Percentiles rank a stretch among this genome's conserved stretches.
Conservation (phyloP, 1,140 invertebrate genomes). For the Diabrotica virgifera region DNA sequence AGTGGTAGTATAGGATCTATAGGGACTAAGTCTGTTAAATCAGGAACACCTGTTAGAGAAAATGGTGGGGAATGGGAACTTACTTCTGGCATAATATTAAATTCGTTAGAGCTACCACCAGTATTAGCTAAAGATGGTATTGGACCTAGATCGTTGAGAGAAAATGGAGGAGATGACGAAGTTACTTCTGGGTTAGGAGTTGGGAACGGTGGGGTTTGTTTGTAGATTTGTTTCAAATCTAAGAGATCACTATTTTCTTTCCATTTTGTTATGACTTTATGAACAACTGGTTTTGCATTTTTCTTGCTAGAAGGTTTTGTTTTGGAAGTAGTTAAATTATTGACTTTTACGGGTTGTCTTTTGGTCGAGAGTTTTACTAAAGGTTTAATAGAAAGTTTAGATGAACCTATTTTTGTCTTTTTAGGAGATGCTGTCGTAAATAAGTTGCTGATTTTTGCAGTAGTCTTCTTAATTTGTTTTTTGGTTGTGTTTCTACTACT, state of each 20-base stretch:
- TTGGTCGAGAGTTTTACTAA: no score
- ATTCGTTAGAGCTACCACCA: neutral
- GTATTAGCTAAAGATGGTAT: conserved; percentile 9
- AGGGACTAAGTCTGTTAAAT: conserved; percentile 13
- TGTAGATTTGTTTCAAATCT: conserved; percentile 39
- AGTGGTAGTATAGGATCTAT: conserved; percentile 18
- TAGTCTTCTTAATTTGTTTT: no score
- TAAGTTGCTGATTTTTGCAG: no score
- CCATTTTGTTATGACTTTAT: conserved; percentile 31
- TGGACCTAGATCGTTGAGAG: conserved; percentile 24
- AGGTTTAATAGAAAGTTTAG: no score
- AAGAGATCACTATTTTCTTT: conserved; percentile 16
- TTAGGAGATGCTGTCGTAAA: no score
- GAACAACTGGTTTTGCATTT: conserved; percentile 27
- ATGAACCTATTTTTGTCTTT: no score
- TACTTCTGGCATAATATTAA: conserved; percentile 27
- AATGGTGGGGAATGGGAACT: conserved; percentile 36
- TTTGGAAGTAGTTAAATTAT: neutral
- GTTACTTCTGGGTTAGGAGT: conserved; percentile 41
- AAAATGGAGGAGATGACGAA: conserved; percentile 39
- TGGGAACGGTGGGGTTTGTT: conserved; percentile 33
- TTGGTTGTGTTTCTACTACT: no score
- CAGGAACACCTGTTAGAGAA: conserved; percentile 29
- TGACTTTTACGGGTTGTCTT: no score
- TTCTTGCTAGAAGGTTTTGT: conserved; percentile 18